phyloP scores from a whole-genome alignment of 2,797 vertebrate species.

The Alectoris magna region DNA sequence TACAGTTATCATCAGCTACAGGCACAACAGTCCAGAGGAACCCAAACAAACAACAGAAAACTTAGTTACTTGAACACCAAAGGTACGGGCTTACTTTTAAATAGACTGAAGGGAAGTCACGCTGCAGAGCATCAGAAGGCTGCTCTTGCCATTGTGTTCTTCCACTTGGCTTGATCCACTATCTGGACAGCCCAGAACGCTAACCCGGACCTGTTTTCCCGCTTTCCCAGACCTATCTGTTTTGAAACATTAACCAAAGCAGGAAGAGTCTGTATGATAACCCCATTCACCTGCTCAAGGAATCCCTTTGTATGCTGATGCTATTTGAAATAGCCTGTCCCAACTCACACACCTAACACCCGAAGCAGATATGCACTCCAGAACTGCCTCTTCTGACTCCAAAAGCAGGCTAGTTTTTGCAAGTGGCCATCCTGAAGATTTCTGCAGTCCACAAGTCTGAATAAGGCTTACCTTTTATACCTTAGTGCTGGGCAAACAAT shows the following conservation, averaged over 20 bases:
- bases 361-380: background rate
- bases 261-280: background rate
- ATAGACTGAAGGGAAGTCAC: too few relatives aligned
- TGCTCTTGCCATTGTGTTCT: background rate
- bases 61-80: background rate
- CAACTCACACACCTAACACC: background rate
- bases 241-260: background rate
- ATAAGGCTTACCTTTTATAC: rapidly evolving
- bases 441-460: background rate
- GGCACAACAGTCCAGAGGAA: background rate
- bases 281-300: background rate
- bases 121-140: background rate
- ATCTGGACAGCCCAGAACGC: background rate
- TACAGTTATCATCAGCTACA: background rate
- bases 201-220: background rate
- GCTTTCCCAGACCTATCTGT: background rate
- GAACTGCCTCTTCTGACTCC: background rate
- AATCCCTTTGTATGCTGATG: background rate
- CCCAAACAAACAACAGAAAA: background rate
- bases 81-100: background rate
- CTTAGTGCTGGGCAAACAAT: background rate
- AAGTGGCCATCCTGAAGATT: background rate
- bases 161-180: background rate
- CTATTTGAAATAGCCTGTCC: background rate
- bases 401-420: background rate